These are phyloP conservation scores for Tympanuchus pallidicinctus DNA, from an alignment of 2,113 vertebrate species.

Conservation along the genomic window DNA sequence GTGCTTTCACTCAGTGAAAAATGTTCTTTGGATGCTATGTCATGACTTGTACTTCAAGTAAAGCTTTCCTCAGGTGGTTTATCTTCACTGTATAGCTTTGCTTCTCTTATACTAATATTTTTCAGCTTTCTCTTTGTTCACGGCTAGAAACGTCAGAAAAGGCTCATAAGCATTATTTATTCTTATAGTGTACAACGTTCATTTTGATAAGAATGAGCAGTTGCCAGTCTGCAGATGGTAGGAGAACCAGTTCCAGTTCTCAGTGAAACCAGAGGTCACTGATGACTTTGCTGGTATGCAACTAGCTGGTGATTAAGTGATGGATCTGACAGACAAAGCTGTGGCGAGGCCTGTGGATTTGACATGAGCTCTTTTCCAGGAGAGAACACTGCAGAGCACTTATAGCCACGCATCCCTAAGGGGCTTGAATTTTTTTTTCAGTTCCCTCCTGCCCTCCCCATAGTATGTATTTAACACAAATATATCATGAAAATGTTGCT, in stretches of 20 bases:
- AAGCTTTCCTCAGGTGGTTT: slow-evolving; percentile 66
- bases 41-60: slow-evolving; percentile 61
- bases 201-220: slow-evolving; percentile 9
- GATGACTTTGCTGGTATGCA: neutral
- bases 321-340: neutral
- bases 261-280: neutral
- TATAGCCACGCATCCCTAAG: rapidly evolving
- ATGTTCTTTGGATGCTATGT: slow-evolving; percentile 63
- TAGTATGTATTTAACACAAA: neutral
- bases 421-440: neutral
- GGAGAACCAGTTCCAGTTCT: slow-evolving; percentile 10
- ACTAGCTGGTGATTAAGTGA: neutral
- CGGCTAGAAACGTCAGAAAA: slow-evolving; percentile 53
- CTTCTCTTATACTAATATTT: slow-evolving; percentile 60
- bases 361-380: neutral
- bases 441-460: rapidly evolving
- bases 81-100: slow-evolving; percentile 44
- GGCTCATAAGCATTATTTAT: neutral
- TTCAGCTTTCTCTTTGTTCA: slow-evolving; percentile 25
- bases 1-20: slow-evolving; percentile 49
- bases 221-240: slow-evolving; percentile 32
- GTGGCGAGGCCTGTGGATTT: neutral
- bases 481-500: neutral
- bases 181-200: neutral
- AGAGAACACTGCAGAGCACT: slow-evolving; percentile 55